Evolutionary conservation across 2,113 vertebrate species (phyloP), one percentile per base, ranked within the genome.

Genomic region (Microtus montanus): DNA sequence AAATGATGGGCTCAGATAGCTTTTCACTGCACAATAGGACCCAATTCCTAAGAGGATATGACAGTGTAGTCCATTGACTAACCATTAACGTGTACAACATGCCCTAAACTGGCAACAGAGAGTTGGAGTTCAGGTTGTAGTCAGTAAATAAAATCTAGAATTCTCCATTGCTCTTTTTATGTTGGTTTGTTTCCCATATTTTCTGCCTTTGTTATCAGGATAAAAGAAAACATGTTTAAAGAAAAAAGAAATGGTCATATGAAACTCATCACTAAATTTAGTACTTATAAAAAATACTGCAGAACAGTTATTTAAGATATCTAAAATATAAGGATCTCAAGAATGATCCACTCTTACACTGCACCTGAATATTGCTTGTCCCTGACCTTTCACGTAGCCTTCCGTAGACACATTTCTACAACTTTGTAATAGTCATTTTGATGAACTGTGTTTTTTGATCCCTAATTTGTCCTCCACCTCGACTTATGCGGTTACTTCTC

Each of bases 61-160:
- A 74, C 54, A 15, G 52, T 6, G 38, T 10, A 33, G 74, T 80
- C 17, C 70, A 75, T 70, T 87, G 44, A 28, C n/a, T 54, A 41
- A 80, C 1, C n/a, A 38, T 47, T 84, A 41, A 84, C 61, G 38
- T 28, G 38, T 24, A 58, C 26, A 19, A 68, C 15, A 24, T 47
- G 19, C 35, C 71, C 54, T 83, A 22, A 87, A 58, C 30, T 78
- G 75, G 13, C 38, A 90, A 70, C 3, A 75, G 58, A 74, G 28
- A 70, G 1, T n/a, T 70, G n/a, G 68, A 61, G 66, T 89, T 91
- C 49, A 82, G 20, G 11, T n/a, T 41, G 33, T n/a, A 74, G 63
- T 90, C 78, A 70, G 49, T 90, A 95, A 94, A 85, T 12, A 63
- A 28, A 88, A 78, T 28, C 35, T 61, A 52, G 86, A 85, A 89